Conservation (phyloP, 2,797 vertebrate genomes). For the Odontamblyopus rebecca region DNA sequence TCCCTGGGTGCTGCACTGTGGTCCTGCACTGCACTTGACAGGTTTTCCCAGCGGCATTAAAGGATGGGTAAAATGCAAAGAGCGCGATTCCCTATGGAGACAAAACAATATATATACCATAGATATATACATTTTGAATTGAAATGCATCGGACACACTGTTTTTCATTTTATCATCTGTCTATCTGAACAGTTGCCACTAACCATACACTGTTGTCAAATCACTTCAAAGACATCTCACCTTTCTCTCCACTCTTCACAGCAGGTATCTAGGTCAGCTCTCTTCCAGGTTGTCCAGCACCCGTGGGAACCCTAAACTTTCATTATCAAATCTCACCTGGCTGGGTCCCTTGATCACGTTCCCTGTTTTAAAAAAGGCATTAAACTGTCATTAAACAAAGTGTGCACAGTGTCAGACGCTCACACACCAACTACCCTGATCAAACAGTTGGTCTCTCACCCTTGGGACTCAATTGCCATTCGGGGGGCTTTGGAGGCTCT, state of each 20-base stretch:
- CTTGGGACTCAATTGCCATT: slow-evolving; percentile 51
- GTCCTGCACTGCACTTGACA: not conserved
- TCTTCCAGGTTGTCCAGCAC: not conserved
- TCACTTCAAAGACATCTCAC: not conserved
- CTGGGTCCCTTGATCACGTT: slow-evolving; percentile 8
- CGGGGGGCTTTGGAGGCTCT: slow-evolving; percentile 49
- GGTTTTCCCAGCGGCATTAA: not conserved
- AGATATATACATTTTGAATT: not conserved
- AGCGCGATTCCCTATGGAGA: not conserved
- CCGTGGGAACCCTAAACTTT: slow-evolving; percentile 17
- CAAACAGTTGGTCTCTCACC: slow-evolving; percentile 50
- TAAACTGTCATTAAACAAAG: slow-evolving; percentile 38
- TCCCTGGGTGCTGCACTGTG: not conserved
- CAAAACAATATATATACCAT: not conserved
- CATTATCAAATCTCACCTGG: slow-evolving; percentile 12
- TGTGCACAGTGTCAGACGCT: slow-evolving; percentile 37
- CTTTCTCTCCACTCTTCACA: not conserved
- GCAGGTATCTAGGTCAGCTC: not conserved
- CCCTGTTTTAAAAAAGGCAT: slow-evolving; percentile 15
- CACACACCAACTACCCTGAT: slow-evolving; percentile 48
- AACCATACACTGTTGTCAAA: not conserved
- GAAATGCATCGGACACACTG: not conserved
- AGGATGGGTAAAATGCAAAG: not conserved
- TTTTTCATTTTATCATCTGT: not conserved
- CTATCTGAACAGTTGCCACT: not conserved